Evolutionary conservation across 2,797 vertebrate species (phyloP).

Genomic region (Hoplostethus atlanticus): DNA sequence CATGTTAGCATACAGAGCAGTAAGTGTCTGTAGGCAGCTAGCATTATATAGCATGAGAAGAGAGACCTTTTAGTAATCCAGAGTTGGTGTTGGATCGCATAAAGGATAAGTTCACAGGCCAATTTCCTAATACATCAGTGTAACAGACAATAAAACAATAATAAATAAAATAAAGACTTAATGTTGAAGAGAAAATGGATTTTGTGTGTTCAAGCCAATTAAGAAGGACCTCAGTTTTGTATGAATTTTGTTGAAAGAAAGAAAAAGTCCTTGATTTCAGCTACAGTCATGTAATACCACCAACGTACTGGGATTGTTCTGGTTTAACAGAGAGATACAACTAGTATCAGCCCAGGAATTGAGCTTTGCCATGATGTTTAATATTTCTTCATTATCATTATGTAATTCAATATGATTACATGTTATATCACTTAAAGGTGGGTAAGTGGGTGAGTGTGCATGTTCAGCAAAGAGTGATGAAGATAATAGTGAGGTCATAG

Average conservation of each 20-base stretch:
- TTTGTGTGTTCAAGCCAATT: slow-evolving; percentile 19
- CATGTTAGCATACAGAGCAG: no score
- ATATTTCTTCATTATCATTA: not conserved
- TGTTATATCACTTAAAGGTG: no score
- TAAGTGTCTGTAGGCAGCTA: no score
- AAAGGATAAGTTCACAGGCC: no score
- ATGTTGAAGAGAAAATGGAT: slow-evolving; percentile 8
- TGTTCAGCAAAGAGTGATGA: not conserved
- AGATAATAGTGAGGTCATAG: not conserved
- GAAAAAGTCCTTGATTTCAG: slow-evolving; percentile 8
- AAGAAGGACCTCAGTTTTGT: slow-evolving; percentile 15
- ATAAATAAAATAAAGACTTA: no score
- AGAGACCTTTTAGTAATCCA: no score
- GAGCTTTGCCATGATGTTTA: not conserved
- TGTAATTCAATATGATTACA: no score
- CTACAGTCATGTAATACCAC: not conserved
- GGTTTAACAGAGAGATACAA: slow-evolving; percentile 30
- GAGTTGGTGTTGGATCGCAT: no score
- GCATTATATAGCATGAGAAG: no score
- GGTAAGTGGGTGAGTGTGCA: no score
- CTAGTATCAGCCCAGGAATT: not conserved
- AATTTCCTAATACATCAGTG: no score
- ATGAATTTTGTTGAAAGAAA: slow-evolving; percentile 15
- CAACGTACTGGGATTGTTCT: not conserved
- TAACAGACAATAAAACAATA: no score